Evolutionary conservation across 2,888 invertebrate species (phyloP).

Genomic region (Xiphydria camelus): DNA sequence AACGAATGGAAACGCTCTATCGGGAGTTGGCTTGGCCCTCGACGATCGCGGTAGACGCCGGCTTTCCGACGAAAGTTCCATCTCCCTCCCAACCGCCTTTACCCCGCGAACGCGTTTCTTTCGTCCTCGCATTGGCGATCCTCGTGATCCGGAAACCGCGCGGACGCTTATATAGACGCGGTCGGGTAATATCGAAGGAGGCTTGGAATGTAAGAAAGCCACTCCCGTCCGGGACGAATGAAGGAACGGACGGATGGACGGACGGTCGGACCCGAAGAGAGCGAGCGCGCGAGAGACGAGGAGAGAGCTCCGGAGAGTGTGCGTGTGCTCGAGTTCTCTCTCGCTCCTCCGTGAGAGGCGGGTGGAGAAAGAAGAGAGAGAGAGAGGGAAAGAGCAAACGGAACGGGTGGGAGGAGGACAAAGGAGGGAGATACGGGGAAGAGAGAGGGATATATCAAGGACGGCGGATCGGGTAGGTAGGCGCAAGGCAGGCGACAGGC

Average conservation of each 20-base stretch:
- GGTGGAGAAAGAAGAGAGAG: conserved; percentile 11
- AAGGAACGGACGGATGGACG: too few relatives aligned
- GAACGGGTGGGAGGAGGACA: conserved; percentile 2
- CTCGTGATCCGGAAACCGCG: conserved; percentile 32
- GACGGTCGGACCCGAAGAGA: conserved; percentile 18
- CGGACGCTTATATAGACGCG: conserved; percentile 16
- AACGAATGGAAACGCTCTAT: too few relatives aligned
- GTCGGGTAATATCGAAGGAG: conserved; percentile 15
- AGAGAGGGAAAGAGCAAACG: conserved; percentile 5
- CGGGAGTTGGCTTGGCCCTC: too few relatives aligned
- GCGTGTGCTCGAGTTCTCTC: conserved; percentile 1
- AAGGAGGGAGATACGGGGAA: neutral
- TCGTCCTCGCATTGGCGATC: too few relatives aligned
- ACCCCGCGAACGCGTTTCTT: too few relatives aligned
- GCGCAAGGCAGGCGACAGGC: conserved; percentile 33
- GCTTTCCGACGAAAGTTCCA: too few relatives aligned
- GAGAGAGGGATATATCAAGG: conserved; percentile 32
- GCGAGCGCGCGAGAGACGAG: conserved; percentile 12
- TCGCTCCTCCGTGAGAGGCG: neutral
- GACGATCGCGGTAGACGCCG: too few relatives aligned
- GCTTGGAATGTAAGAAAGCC: conserved; percentile 40
- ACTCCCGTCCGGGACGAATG: conserved; percentile 35
- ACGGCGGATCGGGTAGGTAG: conserved; percentile 28
- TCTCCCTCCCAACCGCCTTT: too few relatives aligned
- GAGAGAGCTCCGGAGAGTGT: conserved; percentile 7